These are phyloP conservation scores for Leucoptera coffeella DNA, from an alignment of 2,888 invertebrate species.

Conservation along the genomic window DNA sequence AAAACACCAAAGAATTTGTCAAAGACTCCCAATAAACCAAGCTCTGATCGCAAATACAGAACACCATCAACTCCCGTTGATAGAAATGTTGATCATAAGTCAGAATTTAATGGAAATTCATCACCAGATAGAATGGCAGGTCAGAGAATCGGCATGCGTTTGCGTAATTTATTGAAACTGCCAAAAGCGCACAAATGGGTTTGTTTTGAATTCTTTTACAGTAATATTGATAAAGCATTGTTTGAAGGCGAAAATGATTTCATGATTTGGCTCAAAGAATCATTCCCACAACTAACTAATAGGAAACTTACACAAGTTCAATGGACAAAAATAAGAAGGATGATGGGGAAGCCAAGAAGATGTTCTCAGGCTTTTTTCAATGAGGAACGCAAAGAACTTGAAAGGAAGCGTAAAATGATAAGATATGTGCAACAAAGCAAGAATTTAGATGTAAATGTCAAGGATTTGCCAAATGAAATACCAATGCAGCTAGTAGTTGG, in stretches of 20 bases:
- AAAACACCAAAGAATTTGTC: constrained; percentile 56
- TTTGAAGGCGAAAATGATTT: constrained; percentile 97
- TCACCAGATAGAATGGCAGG: constrained; percentile 80
- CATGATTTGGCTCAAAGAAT: constrained; percentile 85
- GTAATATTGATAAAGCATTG: constrained; percentile 91
- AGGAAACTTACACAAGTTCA: constrained; percentile 80
- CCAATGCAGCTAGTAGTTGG: constrained; percentile 92
- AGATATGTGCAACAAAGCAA: constrained; percentile 90
- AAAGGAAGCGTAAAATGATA: constrained; percentile 86
- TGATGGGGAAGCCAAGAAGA: constrained; percentile 96
- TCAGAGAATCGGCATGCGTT: constrained; percentile 81
- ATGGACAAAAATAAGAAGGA: constrained; percentile 90
- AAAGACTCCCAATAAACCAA: constrained; percentile 30
- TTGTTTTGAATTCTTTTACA: constrained; percentile 99
- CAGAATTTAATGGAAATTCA: constrained; percentile 22
- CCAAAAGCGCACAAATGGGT: constrained; percentile 99
- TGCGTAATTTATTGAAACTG: constrained; percentile 88
- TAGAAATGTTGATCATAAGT: constrained; percentile 35
- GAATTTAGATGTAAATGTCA: constrained; percentile 68
- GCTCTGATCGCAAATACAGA: constrained; percentile 40
- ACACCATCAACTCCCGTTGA: constrained; percentile 43
- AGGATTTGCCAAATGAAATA: constrained; percentile 91
- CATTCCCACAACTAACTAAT: constrained; percentile 87
- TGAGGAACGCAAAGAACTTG: constrained; percentile 88
- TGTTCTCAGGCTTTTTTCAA: constrained; percentile 93